A percentile compares a stretch with the other conserved stretches of the same genome.
Conservation (phyloP, 2,888 invertebrate species). For the Kuschelorhynchus macadamiae region DNA sequence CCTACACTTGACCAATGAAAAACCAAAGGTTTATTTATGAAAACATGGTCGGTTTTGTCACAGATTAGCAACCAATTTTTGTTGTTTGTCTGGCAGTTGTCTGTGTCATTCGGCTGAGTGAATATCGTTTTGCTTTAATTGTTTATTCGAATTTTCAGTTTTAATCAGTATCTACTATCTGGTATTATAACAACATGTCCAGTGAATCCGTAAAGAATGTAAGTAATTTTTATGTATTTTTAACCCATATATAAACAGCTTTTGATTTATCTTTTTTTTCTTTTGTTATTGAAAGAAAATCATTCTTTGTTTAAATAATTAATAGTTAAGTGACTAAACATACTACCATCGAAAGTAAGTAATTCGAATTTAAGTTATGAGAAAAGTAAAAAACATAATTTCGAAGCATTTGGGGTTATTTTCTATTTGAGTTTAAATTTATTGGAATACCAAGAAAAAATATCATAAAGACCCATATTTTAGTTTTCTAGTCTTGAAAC, state of each 20-base stretch:
- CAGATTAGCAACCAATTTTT: no score
- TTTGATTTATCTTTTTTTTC: conserved; percentile 30
- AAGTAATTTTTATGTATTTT: conserved; percentile 63
- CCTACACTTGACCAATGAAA: conserved; percentile 37
- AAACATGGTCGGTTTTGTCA: conserved; percentile 40
- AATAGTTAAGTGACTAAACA: no score
- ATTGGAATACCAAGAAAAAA: no score
- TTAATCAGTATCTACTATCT: neutral
- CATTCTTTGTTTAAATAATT: no score
- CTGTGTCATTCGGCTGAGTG: conserved; percentile 14
- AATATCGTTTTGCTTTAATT: conserved; percentile 15
- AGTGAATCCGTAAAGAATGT: conserved; percentile 75
- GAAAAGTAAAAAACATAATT: no score
- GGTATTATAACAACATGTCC: conserved; percentile 68
- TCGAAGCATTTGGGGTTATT: no score
- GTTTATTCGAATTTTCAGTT: conserved; percentile 6
- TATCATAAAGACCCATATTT: no score
- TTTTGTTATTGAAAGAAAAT: no score
- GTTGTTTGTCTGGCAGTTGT: conserved; percentile 15
- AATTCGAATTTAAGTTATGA: no score
- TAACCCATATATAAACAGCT: neutral
- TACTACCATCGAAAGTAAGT: no score
- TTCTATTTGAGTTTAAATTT: no score
- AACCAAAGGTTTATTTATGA: conserved; percentile 23
- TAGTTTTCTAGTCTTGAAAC: conserved; percentile 89